Evolutionary conservation across 2,797 vertebrate species (phyloP), one percentile per base, ranked within the genome.

Genomic region (Cichlasoma orientale): DNA sequence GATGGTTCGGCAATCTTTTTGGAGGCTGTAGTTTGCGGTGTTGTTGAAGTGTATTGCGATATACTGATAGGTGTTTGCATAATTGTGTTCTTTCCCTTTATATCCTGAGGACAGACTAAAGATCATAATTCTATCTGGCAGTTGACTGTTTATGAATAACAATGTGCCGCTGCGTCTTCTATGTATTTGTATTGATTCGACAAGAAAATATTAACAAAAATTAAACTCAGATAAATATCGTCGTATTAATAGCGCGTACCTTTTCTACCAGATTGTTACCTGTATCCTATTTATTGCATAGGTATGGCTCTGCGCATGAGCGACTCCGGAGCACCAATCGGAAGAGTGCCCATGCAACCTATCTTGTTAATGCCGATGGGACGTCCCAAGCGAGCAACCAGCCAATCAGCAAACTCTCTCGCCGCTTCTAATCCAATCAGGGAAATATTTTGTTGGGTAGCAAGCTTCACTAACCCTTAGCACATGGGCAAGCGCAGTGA

Each of bases 401-500:
- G 16, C 93, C 91, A 94, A 94, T 93, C 87, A 71, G 0, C 2
- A 12, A 9, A 50, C 58, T 76, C 7, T 1, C 0, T 0, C 2
- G 0, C 6, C 1, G 5, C 29, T 1, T 53, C 33, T 76, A 0
- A 19, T 19, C 94, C 92, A 92, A 92, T 91, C 78, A 56, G 69
- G 27, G 7, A 54, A 1, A 23, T 77, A 56, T 29, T 83, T 72
- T 71, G 3, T 10, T 3, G 1, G 4, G 0, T 23, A 89, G 84
- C 90, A 92, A 0, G 86, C 12, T 91, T 58, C 3, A 5, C 16
- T 81, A 56, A 77, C 88, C 90, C 90, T 36, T 31, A 78, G 83
- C 92, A 93, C 94, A 93, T 89, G 94, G 93, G 92, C 58, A 81
- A 68, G 7, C 14, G 52, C 4, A 23, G 50, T 14, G 70, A 69